Evolutionary conservation across 2,888 invertebrate genomes (phyloP), one percentile per base, ranked within the genome.

Genomic region (Myopa tessellatipennis): DNA sequence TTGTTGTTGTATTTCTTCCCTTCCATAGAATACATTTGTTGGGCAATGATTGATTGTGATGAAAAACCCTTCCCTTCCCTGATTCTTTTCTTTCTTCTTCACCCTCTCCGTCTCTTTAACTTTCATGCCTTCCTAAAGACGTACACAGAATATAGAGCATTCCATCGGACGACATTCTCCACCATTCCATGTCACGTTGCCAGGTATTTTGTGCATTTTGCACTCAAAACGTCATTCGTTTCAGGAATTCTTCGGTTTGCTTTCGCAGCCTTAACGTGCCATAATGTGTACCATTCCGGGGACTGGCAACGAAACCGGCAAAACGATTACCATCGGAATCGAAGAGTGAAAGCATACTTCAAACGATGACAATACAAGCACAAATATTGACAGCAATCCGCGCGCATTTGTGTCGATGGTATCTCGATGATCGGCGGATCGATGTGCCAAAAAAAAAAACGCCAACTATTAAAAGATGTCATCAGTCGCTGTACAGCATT

Each of bases 181-280:
- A 5, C 12, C 38, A 65, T 38, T 65, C 65, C 14, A 55, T 2
- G 5, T 55, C n/a, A 14, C 12, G 38, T 65, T 38, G 38, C 14
- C 16, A 65, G 8, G 34, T 38, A 65, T 65, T 65, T 65, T 16
- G 38, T 38, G 12, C 14, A 65, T 65, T 55, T 16, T n/a, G 55
- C 55, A 55, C 55, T 65, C 65, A 36, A 38, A 65, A 65, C 34
- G 65, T 14, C 38, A n/a, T 26, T 26, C 4, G 6, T 38, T 12
- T 6, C 65, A 16, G 14, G 65, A 63, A 63, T 63, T 63, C 6
- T 34, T 63, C 26, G 63, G 14, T 26, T 26, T 26, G 26, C 26
- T 34, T 63, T 63, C 63, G 34, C 65, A 65, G 38, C 65, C 38
- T 65, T 38, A 36, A 38, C 61, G 61, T 26, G 61, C 18, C 26